Base-by-base conservation (phyloP, 2,113 vertebrate species). In the Xerus inauris region DNA sequence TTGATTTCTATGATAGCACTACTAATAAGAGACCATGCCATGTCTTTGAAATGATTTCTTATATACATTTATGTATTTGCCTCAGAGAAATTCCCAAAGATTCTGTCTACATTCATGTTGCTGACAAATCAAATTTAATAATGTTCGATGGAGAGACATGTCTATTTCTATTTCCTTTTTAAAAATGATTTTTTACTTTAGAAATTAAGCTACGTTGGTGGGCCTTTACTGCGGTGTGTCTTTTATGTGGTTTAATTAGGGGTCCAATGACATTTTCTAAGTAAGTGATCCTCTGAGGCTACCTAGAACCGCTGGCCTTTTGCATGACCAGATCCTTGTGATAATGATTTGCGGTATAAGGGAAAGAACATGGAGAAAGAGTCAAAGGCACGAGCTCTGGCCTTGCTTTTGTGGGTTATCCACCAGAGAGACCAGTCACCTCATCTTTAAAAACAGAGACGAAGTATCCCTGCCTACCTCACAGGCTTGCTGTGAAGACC, bases 301-400 rank as follows among this genome's bases (percentile, higher is more conserved):
- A 1, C 26, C 42, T 62, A 7, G 20, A n/a, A n/a, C 38, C 42
- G 7, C 38, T 26, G 19, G 54, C 69, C 40, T 51, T 71, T 49
- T 91, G 73, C 62, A 28, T 3, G 30, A 35, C 8, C 38, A 88
- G 62, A 16, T 67, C 83, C 49, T 92, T 16, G 11, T 2, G 22
- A 10, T 35, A 7, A 47, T 76, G 9, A 80, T 47, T 82, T 40
- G 26, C 6, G 38, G n/a, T 54, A 32, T 59, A 71, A 73, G 22
- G 79, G 75, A 95, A 95, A 94, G 95, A 96, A 89, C 57, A 35
- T n/a, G 89, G 82, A n/a, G 8, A 51, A 2, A 49, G 87, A 80
- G 86, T 57, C 84, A 83, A 93, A 96, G 87, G 14, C 8, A 5
- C 0, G 17, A 13, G 45, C 72, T 71, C 94, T 89, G 40, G 16